Conservation (phyloP, 2,888 invertebrate species). For the Lasiommata megera region DNA sequence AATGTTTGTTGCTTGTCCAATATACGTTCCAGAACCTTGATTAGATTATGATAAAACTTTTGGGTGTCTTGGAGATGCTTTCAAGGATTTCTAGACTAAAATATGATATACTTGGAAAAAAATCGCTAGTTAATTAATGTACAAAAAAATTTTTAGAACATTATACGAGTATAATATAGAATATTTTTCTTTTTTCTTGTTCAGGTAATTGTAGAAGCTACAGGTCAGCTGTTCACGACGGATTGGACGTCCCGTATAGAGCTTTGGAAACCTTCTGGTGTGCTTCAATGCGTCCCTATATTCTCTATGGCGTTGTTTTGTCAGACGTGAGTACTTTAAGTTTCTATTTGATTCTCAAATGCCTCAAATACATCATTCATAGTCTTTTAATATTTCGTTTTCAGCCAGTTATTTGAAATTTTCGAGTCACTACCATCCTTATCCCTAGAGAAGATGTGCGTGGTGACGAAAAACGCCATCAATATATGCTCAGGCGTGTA, state of each 20-base stretch:
- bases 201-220: conserved; percentile 90
- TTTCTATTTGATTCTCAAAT: no score
- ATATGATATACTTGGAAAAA: no score
- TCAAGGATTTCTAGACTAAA: no score
- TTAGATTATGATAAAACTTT: no score
- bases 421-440: conserved; percentile 94
- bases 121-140: no score
- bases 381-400: conserved; percentile 34
- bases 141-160: no score
- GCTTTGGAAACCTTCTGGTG: background rate
- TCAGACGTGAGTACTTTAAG: conserved; percentile 88
- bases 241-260: background rate
- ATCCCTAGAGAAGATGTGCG: conserved; percentile 93
- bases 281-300: background rate
- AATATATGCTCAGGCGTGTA: conserved; percentile 95
- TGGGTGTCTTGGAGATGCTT: no score
- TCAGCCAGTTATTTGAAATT: conserved; percentile 95
- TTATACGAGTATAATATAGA: no score
- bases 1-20: no score
- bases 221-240: conserved; percentile 44
- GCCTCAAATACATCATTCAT: no score
- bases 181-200: background rate
- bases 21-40: no score
- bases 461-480: conserved; percentile 92
- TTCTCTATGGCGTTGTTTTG: conserved; percentile 93